Evolutionary conservation across 2,888 invertebrate genomes (phyloP), one percentile per base, ranked within the genome.

Genomic region (Omphaloscelis lunosa): DNA sequence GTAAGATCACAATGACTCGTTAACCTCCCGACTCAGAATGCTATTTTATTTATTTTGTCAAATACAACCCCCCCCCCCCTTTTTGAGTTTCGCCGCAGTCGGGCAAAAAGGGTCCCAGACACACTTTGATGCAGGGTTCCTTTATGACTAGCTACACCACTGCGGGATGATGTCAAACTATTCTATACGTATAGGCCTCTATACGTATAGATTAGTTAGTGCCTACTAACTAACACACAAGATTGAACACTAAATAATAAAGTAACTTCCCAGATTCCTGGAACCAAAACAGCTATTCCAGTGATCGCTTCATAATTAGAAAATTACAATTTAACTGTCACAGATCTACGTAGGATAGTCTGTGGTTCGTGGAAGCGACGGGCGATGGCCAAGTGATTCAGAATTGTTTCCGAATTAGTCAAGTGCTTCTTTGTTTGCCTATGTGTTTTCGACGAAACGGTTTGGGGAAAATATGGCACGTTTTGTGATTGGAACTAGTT

Each of bases 331-430:
- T 75, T 72, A 75, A 79, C 20, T n/a, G 73, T 56, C 63, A 71
- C n/a, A 12, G 63, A 82, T 72, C 68, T 62, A n/a, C 9, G 48
- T 68, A 8, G 41, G 48, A 48, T 67, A 34, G 67, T 67, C 45
- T 58, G 51, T 12, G 56, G 12, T 84, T 84, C 80, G 4, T 9
- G 15, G 84, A 84, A 82, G 12, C 53, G 48, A 23, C 48, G 20
- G 27, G 15, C 39, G 45, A 20, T 67, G 53, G 23, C 70, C 20
- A 56, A 74, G 17, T 68, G 80, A 71, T 71, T 41, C 71, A 66
- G n/a, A 68, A 79, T 82, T 39, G 67, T 71, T 74, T 79, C n/a
- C n/a, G 23, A 34, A 79, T 82, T 59, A 74, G 41, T 72, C 51
- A 23, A 27, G 8, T 58, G 3, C 29, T 56, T 34, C 29, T 56